Base-by-base conservation (phyloP, 1,140 invertebrate species). In the Muscidifurax raptorellus region DNA sequence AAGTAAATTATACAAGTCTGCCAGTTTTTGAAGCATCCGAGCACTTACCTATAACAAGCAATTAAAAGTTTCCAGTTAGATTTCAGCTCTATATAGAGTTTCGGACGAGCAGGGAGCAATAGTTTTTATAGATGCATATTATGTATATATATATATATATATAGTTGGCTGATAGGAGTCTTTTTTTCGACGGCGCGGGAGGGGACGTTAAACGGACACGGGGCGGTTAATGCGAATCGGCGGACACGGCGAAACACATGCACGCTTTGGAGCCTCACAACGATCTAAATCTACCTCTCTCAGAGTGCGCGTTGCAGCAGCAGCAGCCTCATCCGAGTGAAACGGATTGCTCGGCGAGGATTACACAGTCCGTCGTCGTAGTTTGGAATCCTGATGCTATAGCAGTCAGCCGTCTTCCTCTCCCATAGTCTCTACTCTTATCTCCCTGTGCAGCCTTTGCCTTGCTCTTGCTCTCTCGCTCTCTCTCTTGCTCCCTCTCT, bases 21-120 rank as follows among this genome's bases (percentile, higher is more conserved):
- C 15, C 64, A 75, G 66, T 52, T 75, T 78, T 82, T 82, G 74
- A 85, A 85, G 84, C 71, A 82, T 85, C 75, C 80, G 22, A 78
- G 74, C 79, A 83, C 85, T 86, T 86, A 86, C 79, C 82, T 86
- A 79, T 84, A 86, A 86, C 82, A 86, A 86, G 81, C 85, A 86
- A 86, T 86, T 84, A 86, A 86, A 86, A 84, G 82, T 86, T 84
- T 25, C 7, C 27, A 72, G 64, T 81, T 86, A 82, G 66, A 80
- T 66, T 66, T 59, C 5, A 59, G 22, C 52, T n/a, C 18, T 22
- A n/a, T n/a, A n/a, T n/a, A 4, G 22, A 59, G 52, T n/a, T 59
- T 9, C 36, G 36, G 36, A 40, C 7, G 0, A 40, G 22, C 10
- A 10, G 15, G 52, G 18, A 22, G 52, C 15, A 18, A 59, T 59